Base-by-base conservation (phyloP, 2,797 vertebrate species). In the Pangasius djambal region DNA sequence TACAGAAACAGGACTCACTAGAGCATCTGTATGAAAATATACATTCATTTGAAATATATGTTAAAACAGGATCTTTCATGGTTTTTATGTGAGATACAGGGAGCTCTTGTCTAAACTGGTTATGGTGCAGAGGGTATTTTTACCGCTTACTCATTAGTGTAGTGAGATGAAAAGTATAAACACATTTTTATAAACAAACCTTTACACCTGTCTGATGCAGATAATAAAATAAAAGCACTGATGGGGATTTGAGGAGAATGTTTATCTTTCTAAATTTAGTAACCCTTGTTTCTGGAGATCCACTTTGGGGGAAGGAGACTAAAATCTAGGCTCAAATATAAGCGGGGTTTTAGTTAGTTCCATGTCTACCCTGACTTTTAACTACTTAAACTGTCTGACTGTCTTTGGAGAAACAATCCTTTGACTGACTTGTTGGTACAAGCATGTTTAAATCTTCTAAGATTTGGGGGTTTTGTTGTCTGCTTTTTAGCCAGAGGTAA, bases 341-440 rank as follows among this genome's bases (percentile, higher is more conserved):
- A 69, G 92, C 92, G 90, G 90, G 83, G 81, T 52, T 92, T 82
- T 93, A 93, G 94, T 95, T 94, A 93, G 91, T 92, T 92, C 94
- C 57, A 87, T 91, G 91, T 40, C 10, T 63, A 44, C 57, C 90
- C 92, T 92, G 93, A 93, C 92, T 94, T 92, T 93, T 92, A 93
- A 90, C 94, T 94, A 94, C 94, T 95, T 94, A 95, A 92, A 91
- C 93, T 93, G 93, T 95, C 94, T 70, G 74, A 28, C 31, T 57
- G 18, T 34, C n/a, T 81, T 81, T 57, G 31, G 9, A 57, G 6
- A 78, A 50, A 34, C 15, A 55, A 79, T 55, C 50, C 90, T 95
- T 94, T 95, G 94, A 95, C 93, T 95, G 93, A 94, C 88, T 94
- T 93, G 86, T 90, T 94, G n/a, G 18, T 34, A 57, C 8, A 20